A percentile compares a stretch with the other conserved stretches of the same genome.
These are phyloP conservation scores for Brachionus sp. DNA, from an alignment of 1,140 invertebrate species.

Conservation along the genomic window DNA sequence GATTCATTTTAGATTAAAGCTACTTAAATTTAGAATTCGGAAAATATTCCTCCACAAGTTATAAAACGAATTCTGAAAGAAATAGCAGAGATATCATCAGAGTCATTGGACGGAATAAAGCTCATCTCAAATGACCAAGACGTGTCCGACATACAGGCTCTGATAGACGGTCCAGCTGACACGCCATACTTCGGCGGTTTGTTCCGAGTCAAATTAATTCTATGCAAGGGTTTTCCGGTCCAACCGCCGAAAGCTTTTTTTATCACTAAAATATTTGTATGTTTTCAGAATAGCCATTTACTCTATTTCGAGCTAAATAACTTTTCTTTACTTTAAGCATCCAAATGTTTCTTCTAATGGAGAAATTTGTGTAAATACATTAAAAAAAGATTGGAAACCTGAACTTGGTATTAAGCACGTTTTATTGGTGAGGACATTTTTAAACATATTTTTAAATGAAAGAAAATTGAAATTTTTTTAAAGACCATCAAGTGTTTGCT, in stretches of 20 bases:
- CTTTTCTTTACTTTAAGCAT: slow-evolving; percentile 61
- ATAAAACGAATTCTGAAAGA: slow-evolving; percentile 78
- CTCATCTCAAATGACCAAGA: slow-evolving; percentile 81
- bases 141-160: slow-evolving; percentile 83
- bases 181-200: slow-evolving; percentile 59
- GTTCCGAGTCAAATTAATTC: slow-evolving; percentile 78
- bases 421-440: slow-evolving; percentile 68
- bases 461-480: slow-evolving; percentile 52
- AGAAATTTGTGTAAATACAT: slow-evolving; percentile 93
- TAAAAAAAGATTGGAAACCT: slow-evolving; percentile 92
- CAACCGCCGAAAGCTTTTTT: slow-evolving; percentile 91
- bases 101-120: slow-evolving; percentile 82
- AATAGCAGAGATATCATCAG: slow-evolving; percentile 70
- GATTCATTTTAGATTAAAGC: neutral
- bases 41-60: slow-evolving; percentile 87
- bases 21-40: slow-evolving; percentile 67
- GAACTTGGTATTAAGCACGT: slow-evolving; percentile 93
- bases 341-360: slow-evolving; percentile 90
- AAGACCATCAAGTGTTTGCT: slow-evolving; percentile 84
- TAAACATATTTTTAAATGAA: slow-evolving; percentile 45
- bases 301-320: neutral
- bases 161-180: slow-evolving; percentile 74
- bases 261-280: slow-evolving; percentile 82
- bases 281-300: neutral
- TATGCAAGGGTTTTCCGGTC: slow-evolving; percentile 87